Percentiles rank a stretch among this genome's conserved stretches.
phyloP scores from a whole-genome alignment of 2,888 invertebrate species.

The Coecobrya sp. region DNA sequence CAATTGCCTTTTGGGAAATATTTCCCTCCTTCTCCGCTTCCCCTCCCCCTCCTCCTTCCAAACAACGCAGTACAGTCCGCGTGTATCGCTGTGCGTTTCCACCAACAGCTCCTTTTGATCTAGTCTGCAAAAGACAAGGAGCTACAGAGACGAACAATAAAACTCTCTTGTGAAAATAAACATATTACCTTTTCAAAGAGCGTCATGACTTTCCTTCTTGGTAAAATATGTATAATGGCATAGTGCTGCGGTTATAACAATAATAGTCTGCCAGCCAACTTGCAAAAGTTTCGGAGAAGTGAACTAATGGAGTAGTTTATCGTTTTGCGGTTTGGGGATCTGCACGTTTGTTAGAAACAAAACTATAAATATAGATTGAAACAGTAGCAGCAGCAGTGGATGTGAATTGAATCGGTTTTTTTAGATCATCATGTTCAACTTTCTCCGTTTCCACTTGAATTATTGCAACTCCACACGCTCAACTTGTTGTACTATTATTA shows the following conservation, averaged over 20 bases:
- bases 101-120: background rate
- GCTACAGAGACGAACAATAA: background rate
- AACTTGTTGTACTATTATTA: background rate
- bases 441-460: conserved; percentile 10
- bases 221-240: background rate
- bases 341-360: background rate
- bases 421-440: background rate
- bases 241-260: background rate
- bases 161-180: background rate
- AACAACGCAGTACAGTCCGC: too few species aligned
- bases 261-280: too few species aligned
- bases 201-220: background rate
- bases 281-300: background rate
- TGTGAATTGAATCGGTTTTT: background rate
- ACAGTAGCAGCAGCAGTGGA: background rate
- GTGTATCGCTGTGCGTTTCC: too few species aligned
- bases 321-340: conserved; percentile 2
- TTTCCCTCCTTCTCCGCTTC: too few species aligned
- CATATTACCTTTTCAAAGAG: conserved; percentile 21
- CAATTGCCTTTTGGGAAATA: conserved; percentile 24
- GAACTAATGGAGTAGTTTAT: conserved; percentile 21
- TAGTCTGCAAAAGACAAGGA: background rate
- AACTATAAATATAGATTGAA: background rate
- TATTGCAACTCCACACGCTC: background rate
- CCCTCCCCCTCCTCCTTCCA: background rate